Evolutionary conservation across 2,797 vertebrate species (phyloP).

Genomic region (Lithobates pipiens): DNA sequence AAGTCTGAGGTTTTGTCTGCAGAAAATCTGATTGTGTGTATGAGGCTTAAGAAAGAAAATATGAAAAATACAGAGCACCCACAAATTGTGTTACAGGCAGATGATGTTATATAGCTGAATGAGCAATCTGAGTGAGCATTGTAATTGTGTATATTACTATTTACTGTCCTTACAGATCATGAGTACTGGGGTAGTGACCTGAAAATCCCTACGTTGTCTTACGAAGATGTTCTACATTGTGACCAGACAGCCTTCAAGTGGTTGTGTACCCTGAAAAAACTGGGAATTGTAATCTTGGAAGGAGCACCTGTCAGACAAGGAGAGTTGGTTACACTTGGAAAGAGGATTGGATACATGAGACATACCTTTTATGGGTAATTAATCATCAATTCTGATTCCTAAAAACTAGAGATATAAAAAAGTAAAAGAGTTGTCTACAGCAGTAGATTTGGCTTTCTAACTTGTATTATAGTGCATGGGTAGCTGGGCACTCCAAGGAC

Average conservation of each 20-base stretch:
- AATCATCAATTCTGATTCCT: not conserved
- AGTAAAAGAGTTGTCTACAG: too few relatives aligned
- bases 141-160: not conserved
- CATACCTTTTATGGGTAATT: constrained; percentile 94
- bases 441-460: too few relatives aligned
- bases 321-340: constrained; percentile 84
- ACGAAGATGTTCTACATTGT: constrained; percentile 82
- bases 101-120: too few relatives aligned
- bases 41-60: too few relatives aligned
- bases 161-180: constrained; percentile 73
- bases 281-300: constrained; percentile 87
- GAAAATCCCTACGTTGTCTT: constrained; percentile 82
- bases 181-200: constrained; percentile 87
- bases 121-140: too few relatives aligned
- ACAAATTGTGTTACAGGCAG: too few relatives aligned
- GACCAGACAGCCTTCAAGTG: constrained; percentile 85
- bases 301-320: constrained; percentile 83
- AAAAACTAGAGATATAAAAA: too few relatives aligned
- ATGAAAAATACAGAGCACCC: too few relatives aligned
- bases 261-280: constrained; percentile 83
- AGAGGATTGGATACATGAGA: constrained; percentile 89
- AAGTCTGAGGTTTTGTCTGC: too few relatives aligned
- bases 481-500: too few relatives aligned
- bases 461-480: too few relatives aligned
- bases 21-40: too few relatives aligned